Evolutionary conservation across 2,888 invertebrate species (phyloP).

Genomic region (Matsumyia berberina): DNA sequence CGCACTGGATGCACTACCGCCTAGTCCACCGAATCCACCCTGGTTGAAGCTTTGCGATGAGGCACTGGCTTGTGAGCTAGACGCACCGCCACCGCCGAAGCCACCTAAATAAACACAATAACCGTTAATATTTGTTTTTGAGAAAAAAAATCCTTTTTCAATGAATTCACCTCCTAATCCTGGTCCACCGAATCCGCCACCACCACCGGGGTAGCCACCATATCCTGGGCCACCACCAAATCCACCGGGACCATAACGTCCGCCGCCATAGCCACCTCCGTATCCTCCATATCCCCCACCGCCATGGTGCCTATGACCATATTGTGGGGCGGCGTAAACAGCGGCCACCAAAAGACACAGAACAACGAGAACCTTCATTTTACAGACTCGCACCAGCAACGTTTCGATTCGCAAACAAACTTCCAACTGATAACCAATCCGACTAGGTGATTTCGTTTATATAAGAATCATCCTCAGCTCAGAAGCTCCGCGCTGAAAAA

Average conservation of each 20-base stretch:
- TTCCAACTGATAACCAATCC: conserved; percentile 49
- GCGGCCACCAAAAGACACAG: conserved; percentile 53
- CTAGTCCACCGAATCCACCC: conserved; percentile 53
- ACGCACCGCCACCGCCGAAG: conserved; percentile 53
- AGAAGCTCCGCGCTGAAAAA: conserved; percentile 32
- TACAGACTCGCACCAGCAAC: conserved; percentile 19
- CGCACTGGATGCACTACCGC: conserved; percentile 55
- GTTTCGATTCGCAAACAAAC: conserved; percentile 31
- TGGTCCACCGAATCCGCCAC: conserved; percentile 30
- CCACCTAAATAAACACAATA: conserved; percentile 37
- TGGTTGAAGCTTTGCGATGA: conserved; percentile 47
- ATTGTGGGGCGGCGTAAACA: conserved; percentile 51
- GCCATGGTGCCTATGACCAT: conserved; percentile 25
- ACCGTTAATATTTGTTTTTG: too few species aligned
- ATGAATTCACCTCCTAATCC: conserved; percentile 28
- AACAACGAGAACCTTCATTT: conserved; percentile 60
- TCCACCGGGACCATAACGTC: conserved; percentile 33
- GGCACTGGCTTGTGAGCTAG: conserved; percentile 58
- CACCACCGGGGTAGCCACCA: background rate
- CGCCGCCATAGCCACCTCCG: conserved; percentile 22
- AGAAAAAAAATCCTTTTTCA: background rate
- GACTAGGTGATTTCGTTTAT: conserved; percentile 41
- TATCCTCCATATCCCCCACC: conserved; percentile 9
- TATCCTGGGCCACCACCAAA: background rate
- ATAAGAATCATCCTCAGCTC: conserved; percentile 51